Base-by-base conservation (phyloP, 2,113 vertebrate species). In the Atrichornis clamosus region DNA sequence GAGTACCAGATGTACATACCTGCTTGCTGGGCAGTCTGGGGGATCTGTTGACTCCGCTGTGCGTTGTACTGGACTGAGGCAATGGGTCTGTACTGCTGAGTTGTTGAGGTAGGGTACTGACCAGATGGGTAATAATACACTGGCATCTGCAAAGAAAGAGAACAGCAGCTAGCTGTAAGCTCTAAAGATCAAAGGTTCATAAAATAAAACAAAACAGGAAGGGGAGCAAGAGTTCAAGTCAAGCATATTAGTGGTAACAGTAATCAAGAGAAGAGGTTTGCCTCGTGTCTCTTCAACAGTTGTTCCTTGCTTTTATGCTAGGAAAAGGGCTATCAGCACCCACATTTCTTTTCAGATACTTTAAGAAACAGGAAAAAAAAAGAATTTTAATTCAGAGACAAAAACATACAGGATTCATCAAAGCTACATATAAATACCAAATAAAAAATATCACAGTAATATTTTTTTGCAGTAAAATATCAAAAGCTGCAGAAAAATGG, bases 21-120 rank as follows among this genome's bases (percentile, higher is more conserved):
- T 99, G 98, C 89, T 97, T 97, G 98, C 79, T 98, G 99, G 22
- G 97, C 88, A 47, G 97, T 76, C 92, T 98, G 98, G 13, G 98
- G 90, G 53, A 98, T 97, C 84, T 98, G 98, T 83, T 98, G 98
- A 91, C 93, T 97, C 93, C 98, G 94, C 96, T 98, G 98, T 60
- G 98, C 58, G 26, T 94, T 97, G 97, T 98, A 99, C 95, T 98
- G 98, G 91, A 98, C 97, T 8, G 99, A 98, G 87, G 98, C 98
- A 95, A 98, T 91, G 86, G 98, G 97, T 95, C 98, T 98, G 98
- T 98, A 99, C 97, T 98, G 98, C 91, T 99, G 99, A 55, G 98
- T 98, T 96, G 97, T 94, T 98, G 99, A 99, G 99, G 98, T 99
- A 99, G 99, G 98, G 98, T 99, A 99, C 98, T 99, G 99, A 97